Evolutionary conservation across 2,888 invertebrate species (phyloP), one percentile per base, ranked within the genome.

Genomic region (Oligia strigilis): DNA sequence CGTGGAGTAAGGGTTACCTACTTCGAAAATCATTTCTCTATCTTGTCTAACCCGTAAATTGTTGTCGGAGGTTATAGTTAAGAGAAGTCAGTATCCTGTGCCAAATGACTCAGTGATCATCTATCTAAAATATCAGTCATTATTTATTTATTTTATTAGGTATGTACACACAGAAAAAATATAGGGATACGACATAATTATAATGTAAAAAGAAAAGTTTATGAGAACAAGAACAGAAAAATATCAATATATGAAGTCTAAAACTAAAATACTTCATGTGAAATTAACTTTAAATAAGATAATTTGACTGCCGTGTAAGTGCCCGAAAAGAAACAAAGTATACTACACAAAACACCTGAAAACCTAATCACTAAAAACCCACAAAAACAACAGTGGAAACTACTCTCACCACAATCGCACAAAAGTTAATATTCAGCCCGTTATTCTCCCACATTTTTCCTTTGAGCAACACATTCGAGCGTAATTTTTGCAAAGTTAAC

Each of bases 401-500:
- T 74, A 76, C 67, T 58, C 52, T 55, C 4, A 65, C 83, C 70
- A 67, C 72, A 83, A 86, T 83, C 29, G 64, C 40, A 78, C 71
- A 74, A 65, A 83, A 84, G 74, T 85, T 87, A 80, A 80, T 76
- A 73, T 72, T 71, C 71, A 58, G 62, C 29, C 55, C 81, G 75
- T 80, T 80, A 87, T 85, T 87, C 64, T 71, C 36, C n/a, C 75
- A 77, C 82, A 85, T 87, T 85, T 85, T 87, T 87, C 66, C 75
- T 85, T 85, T 85, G 76, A 73, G 66, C 66, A 76, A 73, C 77
- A 84, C 74, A 72, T 84, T 75, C 70, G 62, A 77, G 69, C 46
- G 19, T 77, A 77, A 77, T 87, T 85, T 85, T 87, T 81, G 64
- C 70, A 85, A 87, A 85, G 88, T 85, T 80, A 75, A 84, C 76